Base-by-base conservation (phyloP, 2,888 invertebrate genomes). In the Erynnis tages region DNA sequence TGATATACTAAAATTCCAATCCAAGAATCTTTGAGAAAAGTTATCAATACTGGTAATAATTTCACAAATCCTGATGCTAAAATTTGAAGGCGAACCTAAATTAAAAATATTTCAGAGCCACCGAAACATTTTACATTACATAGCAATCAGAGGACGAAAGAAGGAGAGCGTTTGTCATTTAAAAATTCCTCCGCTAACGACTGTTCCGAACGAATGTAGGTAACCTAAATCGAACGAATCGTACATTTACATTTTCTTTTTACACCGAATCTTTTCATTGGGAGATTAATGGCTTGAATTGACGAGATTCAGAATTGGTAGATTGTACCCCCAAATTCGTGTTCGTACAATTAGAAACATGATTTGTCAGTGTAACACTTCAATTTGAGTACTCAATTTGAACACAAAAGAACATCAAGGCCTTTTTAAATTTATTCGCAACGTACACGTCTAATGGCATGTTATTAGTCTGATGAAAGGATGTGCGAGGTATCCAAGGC, bases 161-260 rank as follows among this genome's bases (percentile, higher is more conserved):
- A 13, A 19, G 8, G 13, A 8, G n/a, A 32, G 32, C 44, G 21
- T 44, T 44, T 43, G 30, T 29, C 35, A 27, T 37, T 46, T 46
- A 37, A 27, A 27, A 23, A 46, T 17, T 27, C 34, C 34, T 35
- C 2, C 17, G 41, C 27, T 23, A 35, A 41, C 16, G 25, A 27
- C 16, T 14, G 4, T n/a, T 19, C 14, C 3, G 5, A 32, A 27
- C 17, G 25, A 41, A 25, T 19, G 27, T 19, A 44, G 10, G 21
- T 23, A 17, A 16, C 23, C 40, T 41, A 32, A 34, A 25, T 32
- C 34, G 25, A 34, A 41, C n/a, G 11, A 14, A 14, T 32, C 19
- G 16, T 43, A 44, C 21, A 21, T 32, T 32, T 41, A 38, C 21
- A 38, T 30, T 48, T n/a, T 40, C 10, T 37, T 40, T 34, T 49